Evolutionary conservation across 1,140 invertebrate genomes (phyloP).

Genomic region (Drosophila dunni): DNA sequence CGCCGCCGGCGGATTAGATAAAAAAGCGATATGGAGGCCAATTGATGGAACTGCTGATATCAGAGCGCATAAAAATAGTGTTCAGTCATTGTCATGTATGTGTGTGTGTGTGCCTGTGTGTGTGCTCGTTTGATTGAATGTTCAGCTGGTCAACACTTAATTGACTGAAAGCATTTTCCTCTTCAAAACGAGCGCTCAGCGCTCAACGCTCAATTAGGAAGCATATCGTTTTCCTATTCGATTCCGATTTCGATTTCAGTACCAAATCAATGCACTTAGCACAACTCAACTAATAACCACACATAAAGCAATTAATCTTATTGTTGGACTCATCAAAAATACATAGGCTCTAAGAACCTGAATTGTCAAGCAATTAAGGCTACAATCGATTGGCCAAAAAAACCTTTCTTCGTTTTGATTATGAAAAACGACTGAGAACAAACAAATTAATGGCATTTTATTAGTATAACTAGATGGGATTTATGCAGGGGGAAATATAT

Average conservation of each 20-base stretch:
- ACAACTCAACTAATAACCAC: constrained; percentile 8
- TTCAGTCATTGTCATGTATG: constrained; percentile 38
- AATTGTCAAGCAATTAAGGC: constrained; percentile 20
- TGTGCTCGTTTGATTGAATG: constrained; percentile 39
- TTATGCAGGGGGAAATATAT: constrained; percentile 12
- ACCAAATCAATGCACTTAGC: constrained; percentile 12
- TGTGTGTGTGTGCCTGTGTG: constrained; percentile 6
- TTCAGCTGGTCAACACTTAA: constrained; percentile 31
- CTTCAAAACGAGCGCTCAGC: constrained; percentile 4
- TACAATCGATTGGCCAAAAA: constrained; percentile 22
- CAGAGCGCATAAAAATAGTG: constrained; percentile 15
- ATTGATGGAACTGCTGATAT: constrained; percentile 31
- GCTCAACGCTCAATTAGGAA: constrained; percentile 24
- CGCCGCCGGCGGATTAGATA: constrained; percentile 39
- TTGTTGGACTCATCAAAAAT: constrained; percentile 32
- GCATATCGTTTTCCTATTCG: constrained; percentile 24
- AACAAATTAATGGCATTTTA: constrained; percentile 25
- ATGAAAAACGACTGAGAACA: constrained; percentile 25
- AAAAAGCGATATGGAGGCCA: constrained; percentile 30
- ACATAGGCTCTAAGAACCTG: background rate
- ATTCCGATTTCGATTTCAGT: no score
- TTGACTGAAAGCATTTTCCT: constrained; percentile 38
- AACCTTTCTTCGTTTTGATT: constrained; percentile 24
- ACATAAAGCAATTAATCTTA: constrained; percentile 44
- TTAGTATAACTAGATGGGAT: constrained; percentile 14